phyloP scores from a whole-genome alignment of 1,140 invertebrate genomes.

The Brachionus paranguensis region DNA sequence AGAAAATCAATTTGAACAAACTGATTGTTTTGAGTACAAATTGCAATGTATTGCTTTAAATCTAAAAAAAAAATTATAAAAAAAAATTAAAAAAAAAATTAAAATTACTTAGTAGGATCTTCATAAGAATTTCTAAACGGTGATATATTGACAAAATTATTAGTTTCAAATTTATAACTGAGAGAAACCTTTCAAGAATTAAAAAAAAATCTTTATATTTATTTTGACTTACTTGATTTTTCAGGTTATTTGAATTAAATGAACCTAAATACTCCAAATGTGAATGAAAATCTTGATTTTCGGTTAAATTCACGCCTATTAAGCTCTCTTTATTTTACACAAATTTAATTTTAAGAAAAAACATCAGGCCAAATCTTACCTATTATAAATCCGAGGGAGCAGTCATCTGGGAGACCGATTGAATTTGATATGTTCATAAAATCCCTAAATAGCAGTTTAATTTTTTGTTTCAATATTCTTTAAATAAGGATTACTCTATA shows the following conservation, averaged over 20 bases:
- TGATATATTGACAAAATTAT: conserved; percentile 9
- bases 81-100: background rate
- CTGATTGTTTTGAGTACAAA: background rate
- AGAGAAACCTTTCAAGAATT: background rate
- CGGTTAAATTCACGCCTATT: background rate
- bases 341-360: background rate
- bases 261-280: conserved; percentile 23
- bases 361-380: background rate
- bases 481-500: background rate
- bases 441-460: background rate
- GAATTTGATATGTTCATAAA: conserved; percentile 19
- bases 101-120: background rate
- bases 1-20: background rate
- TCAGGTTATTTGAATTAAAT: background rate
- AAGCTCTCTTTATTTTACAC: background rate
- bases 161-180: conserved; percentile 3
- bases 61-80: background rate
- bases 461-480: too few species aligned
- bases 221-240: background rate
- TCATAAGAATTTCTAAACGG: background rate
- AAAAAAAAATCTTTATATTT: background rate
- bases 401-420: conserved; percentile 28
- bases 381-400: conserved; percentile 33
- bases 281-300: conserved; percentile 2
- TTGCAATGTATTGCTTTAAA: conserved; percentile 30